phyloP scores from a whole-genome alignment of 2,113 vertebrate genomes.

The Nymphicus hollandicus region DNA sequence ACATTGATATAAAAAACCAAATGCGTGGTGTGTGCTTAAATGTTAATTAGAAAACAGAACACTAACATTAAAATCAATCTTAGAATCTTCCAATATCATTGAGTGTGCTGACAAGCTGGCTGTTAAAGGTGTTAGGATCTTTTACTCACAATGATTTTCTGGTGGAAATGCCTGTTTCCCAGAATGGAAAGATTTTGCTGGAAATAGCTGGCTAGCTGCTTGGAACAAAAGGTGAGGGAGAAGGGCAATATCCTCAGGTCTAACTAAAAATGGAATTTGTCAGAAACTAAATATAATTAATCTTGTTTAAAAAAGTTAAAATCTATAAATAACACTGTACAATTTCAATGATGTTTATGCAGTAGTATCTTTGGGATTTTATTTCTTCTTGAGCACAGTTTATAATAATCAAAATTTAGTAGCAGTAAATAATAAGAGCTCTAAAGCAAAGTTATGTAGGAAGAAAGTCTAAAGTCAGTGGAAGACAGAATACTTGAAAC shows the following conservation, averaged over 20 bases:
- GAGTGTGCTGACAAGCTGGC: neutral
- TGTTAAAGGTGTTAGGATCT: neutral
- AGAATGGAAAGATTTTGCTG: neutral
- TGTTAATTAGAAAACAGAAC: neutral
- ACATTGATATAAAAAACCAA: neutral
- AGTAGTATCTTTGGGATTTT: neutral
- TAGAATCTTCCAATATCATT: neutral
- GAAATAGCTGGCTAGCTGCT: neutral
- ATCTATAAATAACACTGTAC: neutral
- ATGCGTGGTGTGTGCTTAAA: fast-evolving
- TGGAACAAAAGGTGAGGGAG: neutral
- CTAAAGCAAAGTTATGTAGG: neutral
- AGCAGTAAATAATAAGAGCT: neutral
- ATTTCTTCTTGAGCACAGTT: neutral
- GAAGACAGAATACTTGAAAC: neutral
- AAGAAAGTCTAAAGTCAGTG: neutral
- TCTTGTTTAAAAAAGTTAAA: neutral
- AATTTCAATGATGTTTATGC: neutral
- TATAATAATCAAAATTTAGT: neutral
- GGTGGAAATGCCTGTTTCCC: neutral
- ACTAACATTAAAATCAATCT: neutral
- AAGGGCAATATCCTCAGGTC: neutral
- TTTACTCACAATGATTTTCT: neutral
- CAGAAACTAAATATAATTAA: neutral
- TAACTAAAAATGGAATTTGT: neutral